These are phyloP conservation scores for Neopelma chrysocephalum DNA, from an alignment of 2,797 vertebrate species.

Conservation along the genomic window DNA sequence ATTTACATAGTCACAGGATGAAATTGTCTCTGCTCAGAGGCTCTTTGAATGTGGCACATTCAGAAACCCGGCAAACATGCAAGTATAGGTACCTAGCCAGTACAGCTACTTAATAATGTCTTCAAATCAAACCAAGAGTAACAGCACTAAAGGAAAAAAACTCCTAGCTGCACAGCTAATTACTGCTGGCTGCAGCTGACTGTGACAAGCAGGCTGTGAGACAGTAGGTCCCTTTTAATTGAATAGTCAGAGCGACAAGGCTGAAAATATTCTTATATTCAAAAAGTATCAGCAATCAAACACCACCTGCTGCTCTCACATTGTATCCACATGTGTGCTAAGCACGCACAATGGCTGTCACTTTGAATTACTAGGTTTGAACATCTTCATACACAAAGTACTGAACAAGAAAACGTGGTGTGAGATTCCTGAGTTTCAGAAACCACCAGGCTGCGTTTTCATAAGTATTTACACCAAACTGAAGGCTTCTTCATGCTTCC, in stretches of 20 bases:
- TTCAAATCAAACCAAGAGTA: constrained; percentile 17
- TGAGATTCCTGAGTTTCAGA: not conserved
- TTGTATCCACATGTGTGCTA: constrained; percentile 39
- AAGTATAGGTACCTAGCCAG: not conserved
- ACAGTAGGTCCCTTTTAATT: constrained; percentile 41
- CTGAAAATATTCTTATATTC: constrained; percentile 56
- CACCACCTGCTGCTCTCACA: constrained; percentile 46
- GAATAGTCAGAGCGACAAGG: constrained; percentile 27
- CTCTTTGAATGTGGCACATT: not conserved
- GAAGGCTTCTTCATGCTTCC: not conserved
- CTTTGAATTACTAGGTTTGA: constrained; percentile 49
- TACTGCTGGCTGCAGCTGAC: constrained; percentile 18
- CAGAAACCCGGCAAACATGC: not conserved
- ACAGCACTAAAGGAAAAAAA: not conserved
- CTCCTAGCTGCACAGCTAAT: not conserved
- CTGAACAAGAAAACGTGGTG: not conserved
- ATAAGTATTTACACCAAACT: not conserved
- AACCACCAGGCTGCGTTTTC: not conserved
- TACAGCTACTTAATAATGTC: not conserved
- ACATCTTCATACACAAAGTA: constrained; percentile 49
- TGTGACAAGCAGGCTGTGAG: constrained; percentile 28
- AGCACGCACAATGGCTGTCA: constrained; percentile 38
- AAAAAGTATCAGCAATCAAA: constrained; percentile 43
- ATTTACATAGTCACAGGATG: not conserved
- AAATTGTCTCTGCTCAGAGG: not conserved